Evolutionary conservation across 1,140 invertebrate species (phyloP).

Genomic region (Apis dorsata): DNA sequence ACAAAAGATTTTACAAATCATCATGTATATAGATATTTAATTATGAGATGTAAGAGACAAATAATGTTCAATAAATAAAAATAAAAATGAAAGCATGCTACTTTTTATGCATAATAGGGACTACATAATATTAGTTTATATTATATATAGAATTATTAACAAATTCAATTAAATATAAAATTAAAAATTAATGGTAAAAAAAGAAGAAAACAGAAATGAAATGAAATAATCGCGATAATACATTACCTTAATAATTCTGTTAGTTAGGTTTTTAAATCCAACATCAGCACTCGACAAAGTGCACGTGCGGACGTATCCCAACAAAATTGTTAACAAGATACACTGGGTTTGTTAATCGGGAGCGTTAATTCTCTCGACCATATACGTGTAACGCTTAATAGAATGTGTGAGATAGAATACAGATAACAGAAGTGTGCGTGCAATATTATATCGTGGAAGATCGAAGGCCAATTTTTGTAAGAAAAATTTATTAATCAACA

Average conservation of each 20-base stretch:
- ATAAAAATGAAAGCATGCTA: constrained; percentile 31
- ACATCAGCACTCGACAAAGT: constrained; percentile 24
- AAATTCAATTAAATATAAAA: background rate
- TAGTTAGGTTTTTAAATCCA: constrained; percentile 25
- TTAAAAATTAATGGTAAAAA: background rate
- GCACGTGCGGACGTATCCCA: constrained; percentile 36
- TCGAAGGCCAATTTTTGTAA: constrained; percentile 76
- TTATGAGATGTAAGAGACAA: background rate
- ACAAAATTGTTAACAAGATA: constrained; percentile 58
- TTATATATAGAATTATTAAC: background rate
- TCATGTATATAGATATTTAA: background rate
- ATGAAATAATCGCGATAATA: constrained; percentile 21
- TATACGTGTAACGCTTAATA: constrained; percentile 36
- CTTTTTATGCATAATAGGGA: background rate
- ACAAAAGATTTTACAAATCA: background rate
- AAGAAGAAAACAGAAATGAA: background rate
- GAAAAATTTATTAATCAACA: constrained; percentile 79
- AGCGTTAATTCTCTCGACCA: constrained; percentile 54
- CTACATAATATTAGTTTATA: background rate
- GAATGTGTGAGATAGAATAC: constrained; percentile 39
- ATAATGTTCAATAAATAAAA: background rate
- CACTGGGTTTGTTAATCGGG: constrained; percentile 77
- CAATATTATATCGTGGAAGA: constrained; percentile 66
- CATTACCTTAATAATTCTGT: constrained; percentile 44
- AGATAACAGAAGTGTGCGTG: constrained; percentile 56